These are phyloP conservation scores for Cotesia vestalis DNA, from an alignment of 1,140 invertebrate genomes.

Conservation along the genomic window DNA sequence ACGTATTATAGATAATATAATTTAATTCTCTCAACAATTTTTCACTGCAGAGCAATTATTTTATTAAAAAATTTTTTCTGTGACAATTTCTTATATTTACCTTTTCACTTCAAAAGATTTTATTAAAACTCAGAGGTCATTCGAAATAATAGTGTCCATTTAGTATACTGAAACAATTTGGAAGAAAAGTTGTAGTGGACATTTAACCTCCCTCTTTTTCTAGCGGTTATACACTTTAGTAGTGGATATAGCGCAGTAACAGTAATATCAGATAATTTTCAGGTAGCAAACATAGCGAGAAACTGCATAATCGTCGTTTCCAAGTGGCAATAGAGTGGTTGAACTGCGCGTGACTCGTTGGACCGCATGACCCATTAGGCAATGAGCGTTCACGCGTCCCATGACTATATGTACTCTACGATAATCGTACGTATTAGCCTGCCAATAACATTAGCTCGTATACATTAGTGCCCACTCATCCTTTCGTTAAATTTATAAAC, in stretches of 20 bases:
- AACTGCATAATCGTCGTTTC: slow-evolving; percentile 6
- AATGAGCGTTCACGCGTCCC: slow-evolving; percentile 40
- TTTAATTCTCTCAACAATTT: too few species aligned
- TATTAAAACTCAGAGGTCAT: too few species aligned
- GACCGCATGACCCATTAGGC: slow-evolving; percentile 46
- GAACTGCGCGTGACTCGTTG: slow-evolving; percentile 13
- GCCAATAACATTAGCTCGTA: slow-evolving; percentile 48
- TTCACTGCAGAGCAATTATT: too few species aligned
- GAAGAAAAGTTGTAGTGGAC: too few species aligned
- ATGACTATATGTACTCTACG: slow-evolving; percentile 39
- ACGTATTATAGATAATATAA: too few species aligned
- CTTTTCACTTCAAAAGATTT: too few species aligned
- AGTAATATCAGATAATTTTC: not conserved
- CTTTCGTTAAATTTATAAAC: slow-evolving; percentile 41
- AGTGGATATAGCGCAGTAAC: not conserved
- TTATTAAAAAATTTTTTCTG: too few species aligned
- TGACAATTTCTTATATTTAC: too few species aligned
- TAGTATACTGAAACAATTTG: too few species aligned
- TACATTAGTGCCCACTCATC: slow-evolving; percentile 43
- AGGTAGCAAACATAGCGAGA: slow-evolving; percentile 12
- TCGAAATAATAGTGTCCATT: too few species aligned
- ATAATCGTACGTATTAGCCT: slow-evolving; percentile 46
- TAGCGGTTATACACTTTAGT: not conserved
- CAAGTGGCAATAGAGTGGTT: slow-evolving; percentile 13
- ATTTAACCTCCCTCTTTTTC: too few species aligned